phyloP scores from a whole-genome alignment of 2,888 invertebrate genomes.

The Lasioglossum pauxillum region DNA sequence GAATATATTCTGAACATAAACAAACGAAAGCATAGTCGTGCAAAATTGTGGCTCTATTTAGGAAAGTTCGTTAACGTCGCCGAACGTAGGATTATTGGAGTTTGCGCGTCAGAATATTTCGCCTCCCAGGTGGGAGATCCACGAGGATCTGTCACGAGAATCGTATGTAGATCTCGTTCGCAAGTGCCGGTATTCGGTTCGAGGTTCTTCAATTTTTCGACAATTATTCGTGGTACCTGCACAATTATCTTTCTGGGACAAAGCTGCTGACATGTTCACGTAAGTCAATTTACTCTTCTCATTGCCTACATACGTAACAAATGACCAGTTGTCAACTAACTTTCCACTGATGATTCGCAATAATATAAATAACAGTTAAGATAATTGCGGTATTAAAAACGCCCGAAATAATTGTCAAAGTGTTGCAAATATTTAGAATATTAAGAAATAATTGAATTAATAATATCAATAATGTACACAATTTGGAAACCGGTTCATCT shows the following conservation, averaged over 20 bases:
- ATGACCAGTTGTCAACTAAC: neutral
- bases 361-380: neutral
- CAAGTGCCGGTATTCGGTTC: constrained; percentile 45
- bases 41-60: constrained; percentile 1
- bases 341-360: neutral
- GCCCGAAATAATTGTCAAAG: neutral
- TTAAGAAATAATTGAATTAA: neutral
- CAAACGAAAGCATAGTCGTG: neutral
- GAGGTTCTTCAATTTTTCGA: constrained; percentile 22
- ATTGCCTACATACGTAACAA: neutral
- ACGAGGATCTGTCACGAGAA: constrained; percentile 56
- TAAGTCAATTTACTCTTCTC: constrained; percentile 15
- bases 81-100: constrained; percentile 50
- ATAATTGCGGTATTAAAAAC: neutral
- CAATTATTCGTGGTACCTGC: neutral
- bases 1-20: neutral
- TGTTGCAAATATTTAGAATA: neutral
- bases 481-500: neutral
- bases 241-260: neutral
- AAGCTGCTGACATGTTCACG: constrained; percentile 21
- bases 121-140: constrained; percentile 52
- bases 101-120: constrained; percentile 43
- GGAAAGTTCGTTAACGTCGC: constrained; percentile 37
- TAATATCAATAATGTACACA: neutral
- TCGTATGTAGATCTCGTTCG: constrained; percentile 48